These are phyloP conservation scores for Calliopsis andreniformis DNA, from an alignment of 1,140 invertebrate species.

Conservation along the genomic window DNA sequence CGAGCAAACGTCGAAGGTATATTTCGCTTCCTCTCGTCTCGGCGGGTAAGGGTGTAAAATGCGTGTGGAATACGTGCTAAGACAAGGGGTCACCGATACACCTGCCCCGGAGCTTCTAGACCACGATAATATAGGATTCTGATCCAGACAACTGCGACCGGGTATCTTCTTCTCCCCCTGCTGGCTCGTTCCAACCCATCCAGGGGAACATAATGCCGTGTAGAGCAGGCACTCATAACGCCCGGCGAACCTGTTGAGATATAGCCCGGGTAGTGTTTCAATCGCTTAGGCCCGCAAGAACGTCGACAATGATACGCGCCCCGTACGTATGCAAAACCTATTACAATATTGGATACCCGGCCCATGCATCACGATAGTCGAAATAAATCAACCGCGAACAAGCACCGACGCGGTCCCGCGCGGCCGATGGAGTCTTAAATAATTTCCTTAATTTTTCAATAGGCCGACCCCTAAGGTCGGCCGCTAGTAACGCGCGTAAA, in stretches of 20 bases:
- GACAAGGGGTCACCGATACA: constrained; percentile 59
- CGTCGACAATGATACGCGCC: constrained; percentile 73
- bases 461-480: constrained; percentile 59
- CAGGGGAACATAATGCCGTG: constrained; percentile 73
- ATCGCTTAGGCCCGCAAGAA: constrained; percentile 67
- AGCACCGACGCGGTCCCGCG: constrained; percentile 65
- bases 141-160: constrained; percentile 67
- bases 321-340: constrained; percentile 73
- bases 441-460: constrained; percentile 78
- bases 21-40: constrained; percentile 48
- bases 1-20: constrained; percentile 2
- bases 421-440: constrained; percentile 73
- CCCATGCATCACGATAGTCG: constrained; percentile 79
- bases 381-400: constrained; percentile 80
- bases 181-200: constrained; percentile 32
- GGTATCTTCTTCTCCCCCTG: constrained; percentile 48
- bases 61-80: constrained; percentile 65
- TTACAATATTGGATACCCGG: constrained; percentile 79
- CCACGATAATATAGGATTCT: constrained; percentile 77
- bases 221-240: constrained; percentile 79
- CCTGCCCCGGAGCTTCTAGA: constrained; percentile 57
- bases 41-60: constrained; percentile 48
- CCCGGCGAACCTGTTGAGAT: constrained; percentile 78
- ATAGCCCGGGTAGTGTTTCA: constrained; percentile 80
- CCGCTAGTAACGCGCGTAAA: constrained; percentile 61